Conservation (phyloP, 1,140 invertebrate species). For the Drosophila biarmipes region DNA sequence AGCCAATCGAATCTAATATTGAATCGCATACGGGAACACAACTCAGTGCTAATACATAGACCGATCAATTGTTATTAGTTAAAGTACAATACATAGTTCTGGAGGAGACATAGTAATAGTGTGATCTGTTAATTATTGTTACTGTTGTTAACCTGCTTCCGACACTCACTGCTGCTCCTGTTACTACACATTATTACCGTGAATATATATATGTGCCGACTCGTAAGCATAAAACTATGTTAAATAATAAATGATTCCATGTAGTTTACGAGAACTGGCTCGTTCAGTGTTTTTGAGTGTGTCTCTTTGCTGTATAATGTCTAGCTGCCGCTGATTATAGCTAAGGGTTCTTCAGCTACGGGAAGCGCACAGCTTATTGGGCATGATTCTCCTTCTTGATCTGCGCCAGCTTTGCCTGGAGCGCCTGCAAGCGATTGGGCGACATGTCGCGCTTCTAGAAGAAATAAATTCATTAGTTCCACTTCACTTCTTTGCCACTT, state of each 20-base stretch:
- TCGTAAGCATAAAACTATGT: slow-evolving; percentile 68
- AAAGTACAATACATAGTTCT: slow-evolving; percentile 37
- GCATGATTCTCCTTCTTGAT: slow-evolving; percentile 81
- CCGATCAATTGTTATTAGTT: slow-evolving; percentile 54
- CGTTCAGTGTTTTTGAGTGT: slow-evolving; percentile 11
- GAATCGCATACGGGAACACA: slow-evolving; percentile 47
- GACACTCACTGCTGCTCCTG: slow-evolving; percentile 50
- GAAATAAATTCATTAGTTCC: neutral
- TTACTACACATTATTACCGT: slow-evolving; percentile 58
- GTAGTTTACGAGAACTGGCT: slow-evolving; percentile 39
- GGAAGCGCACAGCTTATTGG: slow-evolving; percentile 55
- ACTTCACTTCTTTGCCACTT: too few relatives aligned
- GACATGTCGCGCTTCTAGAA: slow-evolving; percentile 78
- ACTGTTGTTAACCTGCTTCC: slow-evolving; percentile 69
- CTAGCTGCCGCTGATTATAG: slow-evolving; percentile 17
- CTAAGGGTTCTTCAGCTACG: slow-evolving; percentile 16
- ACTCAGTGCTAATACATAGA: slow-evolving; percentile 74
- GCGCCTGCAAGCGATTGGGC: slow-evolving; percentile 79
- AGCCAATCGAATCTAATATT: slow-evolving; percentile 54
- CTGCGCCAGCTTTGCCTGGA: slow-evolving; percentile 82
- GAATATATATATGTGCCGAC: slow-evolving; percentile 64
- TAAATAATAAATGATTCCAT: slow-evolving; percentile 71
- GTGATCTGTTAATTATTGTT: slow-evolving; percentile 74
- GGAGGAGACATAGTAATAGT: slow-evolving; percentile 56
- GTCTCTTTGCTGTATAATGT: slow-evolving; percentile 6